These are phyloP conservation scores for Hylia prasina DNA, from an alignment of 2,113 vertebrate genomes.

Conservation along the genomic window DNA sequence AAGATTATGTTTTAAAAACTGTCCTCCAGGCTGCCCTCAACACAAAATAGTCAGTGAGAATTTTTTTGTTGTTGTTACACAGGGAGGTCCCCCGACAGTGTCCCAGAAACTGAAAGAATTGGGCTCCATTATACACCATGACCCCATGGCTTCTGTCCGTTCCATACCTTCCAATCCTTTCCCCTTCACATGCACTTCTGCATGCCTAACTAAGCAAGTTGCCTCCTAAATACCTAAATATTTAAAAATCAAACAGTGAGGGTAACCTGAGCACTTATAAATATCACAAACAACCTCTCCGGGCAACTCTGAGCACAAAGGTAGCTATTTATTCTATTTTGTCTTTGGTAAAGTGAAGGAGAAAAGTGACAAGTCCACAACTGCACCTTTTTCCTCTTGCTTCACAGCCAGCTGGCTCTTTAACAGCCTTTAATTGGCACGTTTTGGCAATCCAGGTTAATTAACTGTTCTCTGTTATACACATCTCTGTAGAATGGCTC, in stretches of 20 bases:
- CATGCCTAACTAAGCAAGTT: background rate
- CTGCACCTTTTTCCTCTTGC: background rate
- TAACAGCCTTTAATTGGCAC: background rate
- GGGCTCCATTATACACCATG: background rate
- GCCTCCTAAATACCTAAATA: background rate
- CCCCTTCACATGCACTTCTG: background rate
- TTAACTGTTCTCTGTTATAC: background rate
- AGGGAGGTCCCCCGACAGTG: background rate
- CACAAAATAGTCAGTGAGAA: background rate
- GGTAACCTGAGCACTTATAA: conserved; percentile 5
- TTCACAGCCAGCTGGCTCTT: conserved; percentile 28
- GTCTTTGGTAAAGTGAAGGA: background rate
- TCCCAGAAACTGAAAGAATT: background rate
- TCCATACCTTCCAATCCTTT: background rate
- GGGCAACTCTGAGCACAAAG: background rate
- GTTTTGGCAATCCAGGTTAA: conserved; percentile 17
- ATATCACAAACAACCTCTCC: conserved; percentile 6
- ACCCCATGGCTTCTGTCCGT: background rate
- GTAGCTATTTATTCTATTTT: background rate
- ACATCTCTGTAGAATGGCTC: background rate
- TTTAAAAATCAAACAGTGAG: background rate
- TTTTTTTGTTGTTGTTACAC: background rate
- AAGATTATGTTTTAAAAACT: background rate
- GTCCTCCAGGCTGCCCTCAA: background rate
- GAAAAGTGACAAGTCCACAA: conserved; percentile 11